phyloP scores from a whole-genome alignment of 2,113 vertebrate species.

The Semicossyphus pulcher region DNA sequence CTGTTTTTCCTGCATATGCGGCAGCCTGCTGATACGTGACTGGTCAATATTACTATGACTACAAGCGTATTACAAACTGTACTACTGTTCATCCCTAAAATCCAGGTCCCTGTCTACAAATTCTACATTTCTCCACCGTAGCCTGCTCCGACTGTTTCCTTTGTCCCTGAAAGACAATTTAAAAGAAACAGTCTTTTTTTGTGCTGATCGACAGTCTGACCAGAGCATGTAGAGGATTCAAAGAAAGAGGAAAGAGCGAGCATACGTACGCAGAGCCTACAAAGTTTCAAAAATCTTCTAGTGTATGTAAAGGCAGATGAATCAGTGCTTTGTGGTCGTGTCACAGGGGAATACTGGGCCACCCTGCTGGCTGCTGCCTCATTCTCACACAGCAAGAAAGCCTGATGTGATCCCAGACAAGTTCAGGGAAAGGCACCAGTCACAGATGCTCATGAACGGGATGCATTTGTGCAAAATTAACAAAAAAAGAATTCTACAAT shows the following conservation, averaged over 20 bases:
- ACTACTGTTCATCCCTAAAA: no score
- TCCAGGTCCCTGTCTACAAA: no score
- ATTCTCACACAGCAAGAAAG: slow-evolving; percentile 18
- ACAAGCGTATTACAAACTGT: no score
- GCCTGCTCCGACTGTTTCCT: no score
- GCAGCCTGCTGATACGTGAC: no score
- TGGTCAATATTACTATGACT: no score
- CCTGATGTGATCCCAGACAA: slow-evolving; percentile 7
- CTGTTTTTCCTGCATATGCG: no score
- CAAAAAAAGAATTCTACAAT: neutral
- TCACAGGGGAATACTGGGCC: slow-evolving; percentile 47
- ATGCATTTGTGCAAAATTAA: neutral
- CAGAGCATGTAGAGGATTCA: neutral
- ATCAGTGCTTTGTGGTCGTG: slow-evolving; percentile 64
- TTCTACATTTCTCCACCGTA: no score
- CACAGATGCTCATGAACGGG: neutral
- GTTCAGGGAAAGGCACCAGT: slow-evolving; percentile 4
- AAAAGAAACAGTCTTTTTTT: neutral
- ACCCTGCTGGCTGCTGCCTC: slow-evolving; percentile 50
- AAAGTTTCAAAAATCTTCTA: slow-evolving; percentile 41
- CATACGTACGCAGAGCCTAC: slow-evolving; percentile 9
- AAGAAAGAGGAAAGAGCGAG: neutral
- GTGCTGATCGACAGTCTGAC: neutral
- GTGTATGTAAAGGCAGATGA: slow-evolving; percentile 66
- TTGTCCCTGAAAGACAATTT: neutral